Evolutionary conservation across 2,113 vertebrate species (phyloP), one percentile per base, ranked within the genome.

Genomic region (Carassius auratus): DNA sequence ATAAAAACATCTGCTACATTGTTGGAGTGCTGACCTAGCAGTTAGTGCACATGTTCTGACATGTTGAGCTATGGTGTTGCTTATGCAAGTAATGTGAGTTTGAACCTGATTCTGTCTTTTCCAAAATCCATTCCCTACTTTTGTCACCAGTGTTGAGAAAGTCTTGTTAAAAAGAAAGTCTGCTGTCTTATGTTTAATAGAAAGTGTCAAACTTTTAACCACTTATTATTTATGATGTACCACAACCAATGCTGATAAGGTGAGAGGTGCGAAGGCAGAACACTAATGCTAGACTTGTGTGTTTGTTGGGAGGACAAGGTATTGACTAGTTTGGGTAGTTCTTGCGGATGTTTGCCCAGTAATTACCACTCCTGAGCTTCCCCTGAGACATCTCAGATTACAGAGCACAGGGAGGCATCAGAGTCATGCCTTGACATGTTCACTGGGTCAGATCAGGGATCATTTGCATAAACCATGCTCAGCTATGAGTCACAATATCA

Each of bases 361-460:
- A 89, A 88, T 89, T 87, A 87, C 73, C 50, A 14, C 62, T 52
- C 79, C 45, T 69, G 45, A 36, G 81, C 52, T 83, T 84, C 76
- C 76, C 71, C 76, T 4, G 64, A 84, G 80, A 66, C 61, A 73
- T 86, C 78, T 84, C 80, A 85, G 81, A 69, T 66, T 82, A 61
- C 30, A n/a, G 33, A 57, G 66, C 75, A 69, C 30, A 87, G 75
- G 80, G 59, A 87, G 84, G 74, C 21, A 9, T 55, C 17, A 59
- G 36, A 82, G 83, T 68, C 89, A 68, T 85, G 89, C 36, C 89
- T 74, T 50, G 86, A 73, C 89, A 85, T 88, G 89, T 81, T 81
- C 38, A 57, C 75, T 75, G 66, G 66, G 81, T 84, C 71, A 85
- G 38, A 69, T 19, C 48, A 48, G n/a, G 33, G 21, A 50, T 33